phyloP scores from a whole-genome alignment of 2,888 invertebrate genomes.

The Agapostemon virescens region DNA sequence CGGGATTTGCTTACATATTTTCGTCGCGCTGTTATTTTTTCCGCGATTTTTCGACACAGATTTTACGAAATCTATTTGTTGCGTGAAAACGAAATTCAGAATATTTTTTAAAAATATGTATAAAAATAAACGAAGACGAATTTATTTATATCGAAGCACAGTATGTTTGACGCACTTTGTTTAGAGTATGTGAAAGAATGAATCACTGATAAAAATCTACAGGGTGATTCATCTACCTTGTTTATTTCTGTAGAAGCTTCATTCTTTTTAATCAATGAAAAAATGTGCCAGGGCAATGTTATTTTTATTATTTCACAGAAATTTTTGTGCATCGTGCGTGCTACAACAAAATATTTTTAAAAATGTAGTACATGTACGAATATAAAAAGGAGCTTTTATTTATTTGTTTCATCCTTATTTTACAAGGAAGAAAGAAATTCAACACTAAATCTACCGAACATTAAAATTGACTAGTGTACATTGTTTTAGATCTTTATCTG shows the following conservation, averaged over 20 bases:
- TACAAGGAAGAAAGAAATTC: background rate
- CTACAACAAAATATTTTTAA: background rate
- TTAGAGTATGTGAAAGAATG: background rate
- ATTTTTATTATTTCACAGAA: background rate
- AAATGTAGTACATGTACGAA: background rate
- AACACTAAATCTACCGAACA: too few species aligned
- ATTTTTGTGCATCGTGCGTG: background rate
- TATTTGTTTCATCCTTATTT: background rate
- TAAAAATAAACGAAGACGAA: background rate
- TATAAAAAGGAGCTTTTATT: background rate
- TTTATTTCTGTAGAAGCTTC: background rate
- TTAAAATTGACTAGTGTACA: too few species aligned
- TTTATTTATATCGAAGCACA: background rate
- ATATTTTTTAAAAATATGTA: background rate
- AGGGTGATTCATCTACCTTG: background rate
- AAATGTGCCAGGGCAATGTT: background rate
- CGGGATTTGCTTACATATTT: too few species aligned
- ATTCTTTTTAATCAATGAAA: background rate
- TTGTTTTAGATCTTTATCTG: too few species aligned
- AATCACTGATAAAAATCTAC: background rate
- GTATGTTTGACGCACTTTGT: background rate
- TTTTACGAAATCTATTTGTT: background rate
- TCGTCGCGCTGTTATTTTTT: background rate
- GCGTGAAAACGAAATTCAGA: background rate
- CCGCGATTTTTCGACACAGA: background rate